Conservation (phyloP, 2,888 invertebrate species). For the Linnaemya vulpina region DNA sequence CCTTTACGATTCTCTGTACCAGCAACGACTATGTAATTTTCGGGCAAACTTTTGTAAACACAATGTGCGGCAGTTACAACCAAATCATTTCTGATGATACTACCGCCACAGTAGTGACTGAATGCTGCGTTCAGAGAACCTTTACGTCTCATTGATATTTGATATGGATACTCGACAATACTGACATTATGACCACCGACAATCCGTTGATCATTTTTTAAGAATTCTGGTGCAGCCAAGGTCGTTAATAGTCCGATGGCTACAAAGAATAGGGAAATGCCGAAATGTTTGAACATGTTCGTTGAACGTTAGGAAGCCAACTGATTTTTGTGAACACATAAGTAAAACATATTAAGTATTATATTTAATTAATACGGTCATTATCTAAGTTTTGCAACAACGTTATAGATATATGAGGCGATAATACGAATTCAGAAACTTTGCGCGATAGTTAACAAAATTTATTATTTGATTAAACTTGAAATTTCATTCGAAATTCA, state of each 20-base stretch:
- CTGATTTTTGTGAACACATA: conserved; percentile 2
- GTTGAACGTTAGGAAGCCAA: background rate
- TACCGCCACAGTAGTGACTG: conserved; percentile 78
- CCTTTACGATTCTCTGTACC: conserved; percentile 83
- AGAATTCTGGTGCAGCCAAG: background rate
- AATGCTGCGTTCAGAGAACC: conserved; percentile 68
- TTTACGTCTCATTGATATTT: conserved; percentile 77
- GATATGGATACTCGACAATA: conserved; percentile 76
- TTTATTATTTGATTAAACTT: background rate
- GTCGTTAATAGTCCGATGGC: background rate
- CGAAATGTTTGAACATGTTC: conserved; percentile 33
- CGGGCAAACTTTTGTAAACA: conserved; percentile 70
- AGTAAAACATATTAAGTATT: background rate
- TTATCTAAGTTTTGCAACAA: background rate
- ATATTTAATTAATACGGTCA: background rate
- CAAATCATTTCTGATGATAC: conserved; percentile 71
- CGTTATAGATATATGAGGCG: background rate
- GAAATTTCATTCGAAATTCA: background rate
- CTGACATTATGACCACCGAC: conserved; percentile 77
- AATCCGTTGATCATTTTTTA: conserved; percentile 75
- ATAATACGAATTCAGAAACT: background rate
- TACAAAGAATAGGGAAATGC: background rate
- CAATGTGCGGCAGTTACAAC: conserved; percentile 81
- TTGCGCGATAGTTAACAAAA: background rate
- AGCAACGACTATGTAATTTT: conserved; percentile 82